A percentile compares a stretch with the other conserved stretches of the same genome.
Evolutionary conservation across 1,140 invertebrate species (phyloP).

Genomic region (Caenorhabditis inopinata): DNA sequence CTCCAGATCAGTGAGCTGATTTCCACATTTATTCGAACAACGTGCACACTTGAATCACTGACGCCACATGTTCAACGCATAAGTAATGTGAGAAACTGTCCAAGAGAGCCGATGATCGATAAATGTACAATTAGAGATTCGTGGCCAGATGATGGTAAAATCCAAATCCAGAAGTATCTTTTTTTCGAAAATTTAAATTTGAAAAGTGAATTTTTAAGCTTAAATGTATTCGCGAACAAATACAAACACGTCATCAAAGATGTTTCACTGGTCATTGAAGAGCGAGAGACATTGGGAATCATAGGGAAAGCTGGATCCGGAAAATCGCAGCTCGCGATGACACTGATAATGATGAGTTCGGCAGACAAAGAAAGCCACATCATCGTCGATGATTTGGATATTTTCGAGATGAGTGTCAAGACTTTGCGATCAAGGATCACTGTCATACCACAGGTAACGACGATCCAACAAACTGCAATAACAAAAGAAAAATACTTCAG

Average conservation of each 20-base stretch:
- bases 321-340: conserved; percentile 20
- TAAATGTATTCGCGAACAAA: conserved; percentile 14
- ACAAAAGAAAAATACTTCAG: background rate
- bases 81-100: conserved; percentile 5
- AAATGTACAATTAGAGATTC: conserved; percentile 18
- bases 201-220: background rate
- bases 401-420: conserved; percentile 17
- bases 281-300: background rate
- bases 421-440: conserved; percentile 9
- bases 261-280: background rate
- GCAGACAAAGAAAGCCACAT: conserved; percentile 1
- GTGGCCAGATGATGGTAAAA: conserved; percentile 10
- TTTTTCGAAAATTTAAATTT: background rate
- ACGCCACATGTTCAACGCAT: conserved; percentile 6
- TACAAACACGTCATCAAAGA: conserved; percentile 21
- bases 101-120: background rate
- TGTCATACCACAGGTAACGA: background rate
- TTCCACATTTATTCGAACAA: conserved; percentile 12
- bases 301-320: conserved; percentile 4
- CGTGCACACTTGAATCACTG: background rate
- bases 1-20: background rate
- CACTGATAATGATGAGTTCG: conserved; percentile 4
- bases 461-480: no score
- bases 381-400: background rate
- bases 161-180: background rate